phyloP scores from a whole-genome alignment of 2,888 invertebrate species.

The Pseudococcus longispinus region DNA sequence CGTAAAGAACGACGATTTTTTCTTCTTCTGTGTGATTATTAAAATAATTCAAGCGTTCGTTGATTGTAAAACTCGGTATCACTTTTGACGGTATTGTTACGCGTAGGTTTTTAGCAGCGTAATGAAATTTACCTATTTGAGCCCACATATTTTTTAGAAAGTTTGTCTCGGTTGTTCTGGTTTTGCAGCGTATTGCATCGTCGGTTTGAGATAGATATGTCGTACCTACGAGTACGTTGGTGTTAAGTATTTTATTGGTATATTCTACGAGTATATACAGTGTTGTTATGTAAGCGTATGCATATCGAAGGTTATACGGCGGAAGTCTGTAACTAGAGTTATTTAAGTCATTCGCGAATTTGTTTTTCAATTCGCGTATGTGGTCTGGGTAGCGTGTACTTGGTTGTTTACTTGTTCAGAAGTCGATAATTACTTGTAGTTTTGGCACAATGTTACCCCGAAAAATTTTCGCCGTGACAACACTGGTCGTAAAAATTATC shows the following conservation, averaged over 20 bases:
- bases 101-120: conserved; percentile 13
- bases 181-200: background rate
- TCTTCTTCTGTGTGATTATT: background rate
- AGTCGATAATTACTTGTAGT: background rate
- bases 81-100: background rate
- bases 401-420: background rate
- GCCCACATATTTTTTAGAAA: conserved; percentile 31
- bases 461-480: background rate
- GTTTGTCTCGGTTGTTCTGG: conserved; percentile 14
- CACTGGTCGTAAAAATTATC: background rate
- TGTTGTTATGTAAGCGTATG: background rate
- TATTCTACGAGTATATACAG: background rate
- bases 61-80: background rate
- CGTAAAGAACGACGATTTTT: background rate
- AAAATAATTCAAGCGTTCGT: background rate
- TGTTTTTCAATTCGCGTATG: background rate
- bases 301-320: background rate
- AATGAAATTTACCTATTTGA: background rate
- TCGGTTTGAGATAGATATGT: background rate
- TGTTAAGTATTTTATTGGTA: background rate
- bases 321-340: background rate
- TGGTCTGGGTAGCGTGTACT: background rate
- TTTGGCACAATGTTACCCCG: background rate
- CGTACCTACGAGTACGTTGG: background rate
- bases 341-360: background rate